Base-by-base conservation (phyloP, 2,797 vertebrate genomes). In the Apodemus agrarius region DNA sequence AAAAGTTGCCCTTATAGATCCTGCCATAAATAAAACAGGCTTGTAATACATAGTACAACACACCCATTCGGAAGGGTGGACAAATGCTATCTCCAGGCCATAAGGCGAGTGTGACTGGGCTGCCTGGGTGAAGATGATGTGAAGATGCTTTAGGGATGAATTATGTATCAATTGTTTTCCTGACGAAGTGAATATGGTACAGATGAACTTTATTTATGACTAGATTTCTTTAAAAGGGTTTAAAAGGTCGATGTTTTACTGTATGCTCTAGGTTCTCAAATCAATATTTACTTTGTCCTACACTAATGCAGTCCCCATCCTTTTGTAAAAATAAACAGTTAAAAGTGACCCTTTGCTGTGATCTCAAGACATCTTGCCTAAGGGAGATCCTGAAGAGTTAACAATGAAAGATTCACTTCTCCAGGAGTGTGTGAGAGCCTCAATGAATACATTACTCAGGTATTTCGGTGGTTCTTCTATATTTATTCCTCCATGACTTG, bases 271-370 rank as follows among this genome's bases (percentile, higher is more conserved):
- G 98, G 97, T 98, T 99, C 98, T 97, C 98, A 98, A 98, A 99
- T 99, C 99, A 99, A 99, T 99, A 99, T 99, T 99, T 99, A 98
- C 98, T 98, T 98, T 98, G 97, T 97, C 97, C 98, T 98, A 98
- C 98, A 98, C 98, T 99, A 99, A 99, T 99, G 98, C 98, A 98
- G 97, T 91, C 52, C 91, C 91, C 97, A 97, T 97, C 98, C 98
- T 98, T 99, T 98, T 98, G 97, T 98, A 98, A 98, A 98, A 98
- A 98, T 98, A 99, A 98, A 99, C 98, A 98, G 98, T 98, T 98
- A 98, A 98, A 98, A 93, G 97, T 99, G 99, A 99, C 98, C 98
- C 97, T 97, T 98, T 98, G 94, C 19, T 89, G n/a, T 46, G 78
- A 82, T 95, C 43, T 90, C 37, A 67, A 96, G 87, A 52, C 76